Evolutionary conservation across 2,888 invertebrate species (phyloP).

Genomic region (Caenorhabditis sp.): DNA sequence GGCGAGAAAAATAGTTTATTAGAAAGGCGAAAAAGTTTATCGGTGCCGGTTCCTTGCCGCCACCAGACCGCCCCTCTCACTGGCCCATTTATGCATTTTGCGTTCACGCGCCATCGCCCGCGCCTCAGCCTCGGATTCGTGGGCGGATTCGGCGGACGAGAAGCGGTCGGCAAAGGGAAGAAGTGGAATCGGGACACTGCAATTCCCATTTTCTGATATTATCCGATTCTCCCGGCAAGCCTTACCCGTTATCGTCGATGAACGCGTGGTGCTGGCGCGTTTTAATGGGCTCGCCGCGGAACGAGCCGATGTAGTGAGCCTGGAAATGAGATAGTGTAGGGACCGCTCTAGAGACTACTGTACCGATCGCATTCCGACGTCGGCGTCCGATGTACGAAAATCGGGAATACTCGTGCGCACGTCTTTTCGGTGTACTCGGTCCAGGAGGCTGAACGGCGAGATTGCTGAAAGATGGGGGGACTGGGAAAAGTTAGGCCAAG

Average conservation of each 20-base stretch:
- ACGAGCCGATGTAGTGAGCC: constrained; percentile 49
- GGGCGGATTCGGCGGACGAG: constrained; percentile 2
- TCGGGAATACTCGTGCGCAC: constrained; percentile 45
- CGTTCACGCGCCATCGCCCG: constrained; percentile 34
- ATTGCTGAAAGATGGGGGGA: constrained; percentile 18
- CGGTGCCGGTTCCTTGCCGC: too few relatives aligned
- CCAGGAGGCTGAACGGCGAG: constrained; percentile 40
- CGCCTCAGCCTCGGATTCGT: background rate
- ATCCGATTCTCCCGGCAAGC: background rate
- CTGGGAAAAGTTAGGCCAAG: background rate
- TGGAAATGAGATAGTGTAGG: constrained; percentile 1
- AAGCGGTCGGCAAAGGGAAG: constrained; percentile 35
- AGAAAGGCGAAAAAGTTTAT: too few relatives aligned
- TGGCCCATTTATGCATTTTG: constrained; percentile 40
- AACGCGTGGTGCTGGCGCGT: constrained; percentile 50
- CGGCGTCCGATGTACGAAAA: constrained; percentile 49
- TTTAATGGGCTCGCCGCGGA: constrained; percentile 45
- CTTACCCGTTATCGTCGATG: constrained; percentile 58
- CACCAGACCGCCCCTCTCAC: too few relatives aligned
- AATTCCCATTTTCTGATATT: constrained; percentile 6
- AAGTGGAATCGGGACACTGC: constrained; percentile 51
- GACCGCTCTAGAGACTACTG: background rate
- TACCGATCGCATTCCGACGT: constrained; percentile 56
- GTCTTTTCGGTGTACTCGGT: constrained; percentile 36
- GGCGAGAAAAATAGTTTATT: too few relatives aligned